phyloP scores from a whole-genome alignment of 2,113 vertebrate species.

The Muntiacus muntjak region DNA sequence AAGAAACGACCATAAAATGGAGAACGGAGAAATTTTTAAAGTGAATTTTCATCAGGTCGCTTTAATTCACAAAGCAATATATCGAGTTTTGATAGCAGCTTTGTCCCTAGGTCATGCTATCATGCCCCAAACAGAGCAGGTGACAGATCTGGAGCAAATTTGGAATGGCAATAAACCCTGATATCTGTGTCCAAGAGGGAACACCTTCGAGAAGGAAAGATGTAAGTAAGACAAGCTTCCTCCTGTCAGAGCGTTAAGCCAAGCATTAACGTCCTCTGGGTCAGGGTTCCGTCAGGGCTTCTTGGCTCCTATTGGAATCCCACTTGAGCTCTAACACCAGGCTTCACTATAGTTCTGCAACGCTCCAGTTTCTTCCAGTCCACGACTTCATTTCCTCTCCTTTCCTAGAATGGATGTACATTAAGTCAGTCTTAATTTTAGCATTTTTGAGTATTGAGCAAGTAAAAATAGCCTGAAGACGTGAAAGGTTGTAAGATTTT shows the following conservation, averaged over 20 bases:
- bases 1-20: neutral
- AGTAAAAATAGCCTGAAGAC: neutral
- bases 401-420: neutral
- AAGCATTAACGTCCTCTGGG: neutral
- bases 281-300: accelerated
- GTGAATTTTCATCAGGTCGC: neutral
- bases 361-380: neutral
- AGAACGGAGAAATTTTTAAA: neutral
- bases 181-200: neutral
- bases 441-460: neutral
- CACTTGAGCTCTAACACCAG: no score
- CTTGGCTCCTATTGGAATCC: accelerated
- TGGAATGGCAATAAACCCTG: neutral
- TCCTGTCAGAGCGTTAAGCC: accelerated
- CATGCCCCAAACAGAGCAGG: no score
- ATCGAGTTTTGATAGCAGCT: neutral
- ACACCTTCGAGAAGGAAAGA: neutral
- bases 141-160: neutral
- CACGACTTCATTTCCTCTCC: neutral
- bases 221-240: neutral
- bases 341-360: neutral
- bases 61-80: neutral
- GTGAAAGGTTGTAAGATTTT: neutral
- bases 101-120: no score
- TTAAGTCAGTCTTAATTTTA: neutral